phyloP scores from a whole-genome alignment of 2,888 invertebrate species.

The Hemicrepidius hirtus region DNA sequence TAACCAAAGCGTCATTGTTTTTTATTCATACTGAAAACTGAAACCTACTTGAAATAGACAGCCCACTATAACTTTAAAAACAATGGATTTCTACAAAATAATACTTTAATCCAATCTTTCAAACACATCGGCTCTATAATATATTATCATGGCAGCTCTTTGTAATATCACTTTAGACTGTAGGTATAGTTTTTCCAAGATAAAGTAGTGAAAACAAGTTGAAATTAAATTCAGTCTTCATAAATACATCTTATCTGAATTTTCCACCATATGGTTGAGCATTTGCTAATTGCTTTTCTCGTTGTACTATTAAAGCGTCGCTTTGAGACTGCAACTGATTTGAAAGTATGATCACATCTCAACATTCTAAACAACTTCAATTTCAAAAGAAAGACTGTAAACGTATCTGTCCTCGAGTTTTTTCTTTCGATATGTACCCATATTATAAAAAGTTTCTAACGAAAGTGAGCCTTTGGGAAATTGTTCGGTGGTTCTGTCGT shows the following conservation, averaged over 20 bases:
- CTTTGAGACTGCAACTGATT: constrained; percentile 3
- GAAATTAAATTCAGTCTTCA: not conserved
- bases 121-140: too few relatives aligned
- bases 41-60: too few relatives aligned
- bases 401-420: not conserved
- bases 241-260: not conserved
- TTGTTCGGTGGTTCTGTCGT: not conserved
- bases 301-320: not conserved
- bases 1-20: too few relatives aligned
- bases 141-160: too few relatives aligned
- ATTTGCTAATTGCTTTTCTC: constrained; percentile 15
- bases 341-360: constrained; percentile 3
- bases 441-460: constrained; percentile 11
- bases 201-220: not conserved
- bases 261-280: not conserved
- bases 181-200: not conserved
- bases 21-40: too few relatives aligned
- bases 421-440: not conserved
- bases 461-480: constrained; percentile 24
- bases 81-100: too few relatives aligned
- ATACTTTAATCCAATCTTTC: too few relatives aligned
- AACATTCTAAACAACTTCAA: not conserved
- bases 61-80: too few relatives aligned
- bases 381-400: not conserved
- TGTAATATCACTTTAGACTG: too few relatives aligned